phyloP scores from a whole-genome alignment of 2,113 vertebrate genomes.

The Salvelinus namaycush region DNA sequence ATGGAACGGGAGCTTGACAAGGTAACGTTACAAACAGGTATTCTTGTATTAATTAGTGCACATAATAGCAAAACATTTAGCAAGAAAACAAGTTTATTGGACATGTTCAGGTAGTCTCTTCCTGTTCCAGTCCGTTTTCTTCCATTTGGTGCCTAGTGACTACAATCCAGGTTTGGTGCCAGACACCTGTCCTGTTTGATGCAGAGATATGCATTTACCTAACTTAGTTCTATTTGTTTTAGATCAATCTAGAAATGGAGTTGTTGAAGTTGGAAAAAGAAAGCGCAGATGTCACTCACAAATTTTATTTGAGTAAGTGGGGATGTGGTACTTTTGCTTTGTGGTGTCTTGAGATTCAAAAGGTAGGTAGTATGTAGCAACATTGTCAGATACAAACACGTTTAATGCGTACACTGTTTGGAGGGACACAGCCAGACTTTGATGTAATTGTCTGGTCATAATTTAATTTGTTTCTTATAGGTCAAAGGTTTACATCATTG shows the following conservation, averaged over 20 bases:
- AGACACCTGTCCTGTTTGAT: background rate
- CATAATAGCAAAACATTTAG: no score
- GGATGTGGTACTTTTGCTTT: background rate
- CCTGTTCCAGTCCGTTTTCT: no score
- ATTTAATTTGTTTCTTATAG: conserved; percentile 55
- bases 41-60: background rate
- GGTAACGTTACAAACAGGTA: conserved; percentile 59
- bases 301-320: conserved; percentile 81
- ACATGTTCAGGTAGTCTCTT: no score
- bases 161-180: no score
- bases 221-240: conserved; percentile 17
- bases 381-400: background rate
- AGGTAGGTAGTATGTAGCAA: no score
- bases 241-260: conserved; percentile 84
- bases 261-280: conserved; percentile 79
- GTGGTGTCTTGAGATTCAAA: background rate
- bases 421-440: background rate
- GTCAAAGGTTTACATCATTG: conserved; percentile 73
- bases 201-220: background rate
- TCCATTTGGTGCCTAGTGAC: no score
- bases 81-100: no score
- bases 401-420: background rate
- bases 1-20: conserved; percentile 76
- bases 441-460: background rate
- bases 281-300: conserved; percentile 80